These are phyloP conservation scores for Vidua chalybeata DNA, from an alignment of 2,113 vertebrate species.

Conservation along the genomic window DNA sequence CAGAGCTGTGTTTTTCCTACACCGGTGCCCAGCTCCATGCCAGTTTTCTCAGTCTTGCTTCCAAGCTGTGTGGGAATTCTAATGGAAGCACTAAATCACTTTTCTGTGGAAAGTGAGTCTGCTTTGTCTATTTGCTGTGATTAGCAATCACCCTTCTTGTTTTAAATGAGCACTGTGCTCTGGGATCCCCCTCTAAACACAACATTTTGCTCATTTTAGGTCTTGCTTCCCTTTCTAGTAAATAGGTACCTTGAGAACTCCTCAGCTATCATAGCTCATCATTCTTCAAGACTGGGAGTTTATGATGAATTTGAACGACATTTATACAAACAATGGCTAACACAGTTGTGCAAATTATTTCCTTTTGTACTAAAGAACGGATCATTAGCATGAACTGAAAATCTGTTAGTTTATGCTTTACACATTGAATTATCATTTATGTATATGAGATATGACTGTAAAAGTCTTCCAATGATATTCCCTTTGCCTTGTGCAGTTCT, in stretches of 20 bases:
- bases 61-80: background rate
- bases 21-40: background rate
- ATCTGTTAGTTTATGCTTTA: background rate
- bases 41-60: background rate
- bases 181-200: background rate
- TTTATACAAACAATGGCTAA: background rate
- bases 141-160: background rate
- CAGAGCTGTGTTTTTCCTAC: background rate
- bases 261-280: background rate
- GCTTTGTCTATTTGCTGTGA: background rate
- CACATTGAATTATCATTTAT: background rate
- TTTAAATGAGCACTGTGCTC: background rate
- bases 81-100: slow-evolving; percentile 10
- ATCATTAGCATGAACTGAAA: background rate
- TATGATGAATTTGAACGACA: background rate
- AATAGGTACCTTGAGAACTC: background rate
- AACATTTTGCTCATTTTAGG: background rate
- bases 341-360: background rate
- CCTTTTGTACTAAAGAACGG: background rate
- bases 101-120: background rate
- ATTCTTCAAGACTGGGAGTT: background rate
- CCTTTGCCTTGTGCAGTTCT: background rate
- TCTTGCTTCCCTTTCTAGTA: background rate
- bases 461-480: background rate
- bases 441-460: background rate